Evolutionary conservation across 2,113 vertebrate species (phyloP).

Genomic region (Spermophilus dauricus): DNA sequence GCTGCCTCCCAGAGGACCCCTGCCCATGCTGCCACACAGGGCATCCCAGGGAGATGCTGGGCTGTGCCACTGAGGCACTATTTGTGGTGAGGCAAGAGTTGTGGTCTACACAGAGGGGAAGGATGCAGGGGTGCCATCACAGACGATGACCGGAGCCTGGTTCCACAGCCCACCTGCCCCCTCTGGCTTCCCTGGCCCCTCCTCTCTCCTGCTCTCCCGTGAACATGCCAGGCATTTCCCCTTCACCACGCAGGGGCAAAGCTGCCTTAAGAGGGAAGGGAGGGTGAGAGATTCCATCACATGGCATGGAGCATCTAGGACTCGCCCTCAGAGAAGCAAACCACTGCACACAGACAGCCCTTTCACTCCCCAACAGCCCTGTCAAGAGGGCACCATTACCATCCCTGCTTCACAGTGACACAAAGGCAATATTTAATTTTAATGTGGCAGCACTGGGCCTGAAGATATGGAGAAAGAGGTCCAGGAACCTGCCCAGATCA

Average conservation of each 20-base stretch:
- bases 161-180: fast-evolving
- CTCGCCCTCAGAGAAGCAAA: not conserved
- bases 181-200: not conserved
- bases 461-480: no score
- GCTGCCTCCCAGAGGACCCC: not conserved
- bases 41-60: not conserved
- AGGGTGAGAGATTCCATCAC: not conserved
- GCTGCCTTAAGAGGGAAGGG: not conserved
- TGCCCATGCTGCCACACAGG: not conserved
- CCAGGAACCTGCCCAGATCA: not conserved
- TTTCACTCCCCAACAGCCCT: not conserved
- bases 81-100: fast-evolving
- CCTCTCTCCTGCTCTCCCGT: not conserved
- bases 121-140: not conserved
- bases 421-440: not conserved
- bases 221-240: not conserved
- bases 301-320: not conserved
- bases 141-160: fast-evolving
- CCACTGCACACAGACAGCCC: not conserved
- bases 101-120: fast-evolving
- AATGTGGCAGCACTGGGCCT: not conserved
- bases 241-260: not conserved
- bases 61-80: fast-evolving
- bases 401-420: not conserved
- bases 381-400: fast-evolving